A percentile compares a stretch with the other conserved stretches of the same genome.
These are phyloP conservation scores for Vireo griseus DNA, from an alignment of 2,797 vertebrate species.

Conservation along the genomic window DNA sequence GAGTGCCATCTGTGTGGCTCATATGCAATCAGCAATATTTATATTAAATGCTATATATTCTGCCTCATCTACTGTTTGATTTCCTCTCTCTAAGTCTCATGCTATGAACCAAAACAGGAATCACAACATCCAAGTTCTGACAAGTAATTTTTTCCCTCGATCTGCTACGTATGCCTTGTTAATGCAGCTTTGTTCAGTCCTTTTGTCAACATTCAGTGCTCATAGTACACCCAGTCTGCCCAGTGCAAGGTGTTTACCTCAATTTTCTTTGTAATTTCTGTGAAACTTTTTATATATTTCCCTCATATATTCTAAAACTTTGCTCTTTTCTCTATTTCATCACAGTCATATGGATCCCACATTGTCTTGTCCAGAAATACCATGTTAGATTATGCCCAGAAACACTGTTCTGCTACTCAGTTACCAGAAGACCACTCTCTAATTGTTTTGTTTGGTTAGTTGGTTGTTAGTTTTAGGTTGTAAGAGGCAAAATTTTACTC, in stretches of 20 bases:
- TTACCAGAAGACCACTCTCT: not conserved
- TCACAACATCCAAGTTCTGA: not conserved
- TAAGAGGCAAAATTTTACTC: not conserved
- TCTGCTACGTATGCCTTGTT: not conserved
- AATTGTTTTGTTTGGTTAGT: not conserved
- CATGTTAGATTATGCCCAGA: not conserved
- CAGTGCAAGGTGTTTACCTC: not conserved
- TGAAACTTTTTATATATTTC: not conserved
- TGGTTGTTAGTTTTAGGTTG: not conserved
- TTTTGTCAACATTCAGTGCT: not conserved
- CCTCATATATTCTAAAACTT: not conserved
- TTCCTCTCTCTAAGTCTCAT: not conserved
- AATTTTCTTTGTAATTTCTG: not conserved
- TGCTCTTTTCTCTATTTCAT: not conserved
- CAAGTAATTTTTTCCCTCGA: not conserved
- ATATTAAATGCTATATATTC: slow-evolving; percentile 42
- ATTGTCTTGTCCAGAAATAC: not conserved
- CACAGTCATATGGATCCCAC: not conserved
- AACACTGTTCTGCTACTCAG: not conserved
- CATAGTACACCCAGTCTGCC: not conserved
- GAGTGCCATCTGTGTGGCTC: slow-evolving; percentile 35
- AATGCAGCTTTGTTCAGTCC: not conserved
- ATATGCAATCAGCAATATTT: slow-evolving; percentile 50
- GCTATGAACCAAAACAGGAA: not conserved
- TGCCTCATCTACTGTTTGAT: slow-evolving; percentile 11